These are phyloP conservation scores for Rhabditoides inermis DNA, from an alignment of 2,888 invertebrate species.

Conservation along the genomic window DNA sequence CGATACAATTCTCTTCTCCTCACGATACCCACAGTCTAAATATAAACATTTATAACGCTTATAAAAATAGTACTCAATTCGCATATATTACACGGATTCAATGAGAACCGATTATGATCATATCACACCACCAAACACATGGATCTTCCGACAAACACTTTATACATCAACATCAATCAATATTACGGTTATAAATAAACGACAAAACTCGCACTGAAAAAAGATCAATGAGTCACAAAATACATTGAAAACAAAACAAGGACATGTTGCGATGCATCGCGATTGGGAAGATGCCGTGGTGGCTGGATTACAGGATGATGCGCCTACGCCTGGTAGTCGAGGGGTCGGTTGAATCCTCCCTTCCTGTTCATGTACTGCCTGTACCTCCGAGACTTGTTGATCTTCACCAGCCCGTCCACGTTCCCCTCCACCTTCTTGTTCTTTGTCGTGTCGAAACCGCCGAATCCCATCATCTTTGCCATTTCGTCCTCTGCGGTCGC, in stretches of 20 bases:
- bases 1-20: too few relatives aligned
- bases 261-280: conserved; percentile 11
- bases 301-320: conserved; percentile 69
- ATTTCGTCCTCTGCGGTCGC: conserved; percentile 38
- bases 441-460: conserved; percentile 87
- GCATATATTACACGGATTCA: too few relatives aligned
- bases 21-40: too few relatives aligned
- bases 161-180: too few relatives aligned
- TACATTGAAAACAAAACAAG: neutral
- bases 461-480: conserved; percentile 77
- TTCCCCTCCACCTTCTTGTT: conserved; percentile 71
- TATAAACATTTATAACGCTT: too few relatives aligned
- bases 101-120: too few relatives aligned
- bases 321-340: conserved; percentile 61
- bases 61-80: too few relatives aligned
- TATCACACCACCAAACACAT: too few relatives aligned
- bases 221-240: conserved; percentile 1
- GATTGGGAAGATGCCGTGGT: conserved; percentile 70
- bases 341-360: conserved; percentile 93
- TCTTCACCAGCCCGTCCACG: conserved; percentile 85
- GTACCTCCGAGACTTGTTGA: conserved; percentile 87
- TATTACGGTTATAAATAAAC: neutral
- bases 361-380: conserved; percentile 99
- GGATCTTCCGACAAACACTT: too few relatives aligned
- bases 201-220: neutral